These are phyloP conservation scores for Polylopha cassiicola DNA, from an alignment of 2,888 invertebrate species.

Conservation along the genomic window DNA sequence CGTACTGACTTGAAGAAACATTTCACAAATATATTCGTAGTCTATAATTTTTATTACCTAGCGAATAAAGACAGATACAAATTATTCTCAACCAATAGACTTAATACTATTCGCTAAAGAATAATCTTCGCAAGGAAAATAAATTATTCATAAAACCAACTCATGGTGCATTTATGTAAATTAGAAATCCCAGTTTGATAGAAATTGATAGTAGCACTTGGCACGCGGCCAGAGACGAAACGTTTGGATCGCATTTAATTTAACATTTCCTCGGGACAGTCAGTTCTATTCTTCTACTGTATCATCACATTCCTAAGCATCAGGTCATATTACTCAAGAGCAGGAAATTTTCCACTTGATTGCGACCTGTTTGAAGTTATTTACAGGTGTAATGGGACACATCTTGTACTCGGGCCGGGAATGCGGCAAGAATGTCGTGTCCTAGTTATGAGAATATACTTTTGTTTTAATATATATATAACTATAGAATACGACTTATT, in stretches of 20 bases:
- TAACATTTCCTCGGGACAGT: conserved; percentile 46
- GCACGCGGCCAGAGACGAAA: conserved; percentile 50
- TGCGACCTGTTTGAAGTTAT: no score
- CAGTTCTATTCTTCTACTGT: conserved; percentile 13
- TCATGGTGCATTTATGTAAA: conserved; percentile 39
- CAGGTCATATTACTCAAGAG: conserved; percentile 8
- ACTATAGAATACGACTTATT: no score
- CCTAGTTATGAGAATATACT: no score
- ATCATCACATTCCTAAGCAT: conserved; percentile 9
- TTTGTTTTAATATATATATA: no score
- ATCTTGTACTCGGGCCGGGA: no score
- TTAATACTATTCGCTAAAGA: background rate
- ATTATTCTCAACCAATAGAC: no score
- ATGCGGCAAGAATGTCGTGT: no score
- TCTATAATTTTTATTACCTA: background rate
- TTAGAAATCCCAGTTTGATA: conserved; percentile 52
- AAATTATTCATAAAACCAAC: conserved; percentile 34
- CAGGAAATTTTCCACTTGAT: background rate
- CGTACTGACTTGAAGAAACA: no score
- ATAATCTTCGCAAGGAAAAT: conserved; percentile 18
- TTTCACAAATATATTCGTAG: no score
- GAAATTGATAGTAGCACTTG: conserved; percentile 60
- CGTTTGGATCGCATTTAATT: conserved; percentile 63
- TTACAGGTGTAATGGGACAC: no score
- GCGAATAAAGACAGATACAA: no score